phyloP scores from a whole-genome alignment of 2,888 invertebrate genomes.

The Julus scandinavius region DNA sequence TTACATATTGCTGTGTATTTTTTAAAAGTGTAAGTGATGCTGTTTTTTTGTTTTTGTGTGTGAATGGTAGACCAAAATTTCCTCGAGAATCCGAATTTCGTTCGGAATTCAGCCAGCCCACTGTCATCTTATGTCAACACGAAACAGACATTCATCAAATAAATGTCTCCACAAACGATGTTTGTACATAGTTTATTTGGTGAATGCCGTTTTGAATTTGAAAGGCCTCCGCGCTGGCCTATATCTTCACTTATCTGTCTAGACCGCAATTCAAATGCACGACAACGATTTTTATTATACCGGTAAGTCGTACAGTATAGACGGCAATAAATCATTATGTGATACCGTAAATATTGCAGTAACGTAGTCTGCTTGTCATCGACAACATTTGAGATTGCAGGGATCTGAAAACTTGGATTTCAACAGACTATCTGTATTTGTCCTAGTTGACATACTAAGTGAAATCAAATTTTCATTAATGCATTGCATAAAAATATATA shows the following conservation, averaged over 20 bases:
- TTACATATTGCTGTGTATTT: no score
- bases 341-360: background rate
- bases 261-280: background rate
- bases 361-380: background rate
- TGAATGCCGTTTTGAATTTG: background rate
- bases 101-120: background rate
- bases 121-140: background rate
- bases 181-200: background rate
- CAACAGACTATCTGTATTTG: no score
- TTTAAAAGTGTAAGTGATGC: no score
- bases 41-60: no score
- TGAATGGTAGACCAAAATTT: background rate
- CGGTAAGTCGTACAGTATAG: background rate
- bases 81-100: background rate
- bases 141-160: background rate
- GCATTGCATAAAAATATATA: no score
- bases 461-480: no score
- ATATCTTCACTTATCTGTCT: background rate
- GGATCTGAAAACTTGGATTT: no score
- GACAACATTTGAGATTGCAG: background rate
- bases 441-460: no score
- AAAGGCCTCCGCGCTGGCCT: background rate
- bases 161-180: background rate
- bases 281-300: background rate
- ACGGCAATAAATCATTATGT: background rate